phyloP scores from a whole-genome alignment of 2,113 vertebrate genomes.

The Seriola quinqueradiata region DNA sequence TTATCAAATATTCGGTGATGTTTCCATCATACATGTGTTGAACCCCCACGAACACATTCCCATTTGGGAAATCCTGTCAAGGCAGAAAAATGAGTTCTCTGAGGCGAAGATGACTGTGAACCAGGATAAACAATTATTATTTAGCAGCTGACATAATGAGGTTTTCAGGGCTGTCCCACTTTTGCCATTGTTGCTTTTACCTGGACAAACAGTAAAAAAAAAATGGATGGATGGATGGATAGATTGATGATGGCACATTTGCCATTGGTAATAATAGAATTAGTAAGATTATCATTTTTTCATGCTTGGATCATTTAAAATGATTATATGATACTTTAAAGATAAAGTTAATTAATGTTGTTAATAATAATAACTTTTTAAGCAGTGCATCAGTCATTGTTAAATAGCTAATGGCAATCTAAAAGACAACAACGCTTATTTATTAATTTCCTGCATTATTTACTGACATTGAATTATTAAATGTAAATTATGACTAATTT shows the following conservation, averaged over 20 bases:
- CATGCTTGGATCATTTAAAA: background rate
- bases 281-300: background rate
- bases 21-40: conserved; percentile 26
- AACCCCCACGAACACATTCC: conserved; percentile 48
- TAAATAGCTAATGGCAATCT: conserved; percentile 31
- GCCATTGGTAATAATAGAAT: background rate
- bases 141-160: conserved; percentile 45
- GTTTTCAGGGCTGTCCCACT: conserved; percentile 40
- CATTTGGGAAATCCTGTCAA: conserved; percentile 58
- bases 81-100: conserved; percentile 50
- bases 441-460: conserved; percentile 24
- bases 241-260: conserved; percentile 22
- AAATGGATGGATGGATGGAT: background rate
- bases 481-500: conserved; percentile 24
- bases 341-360: conserved; percentile 27
- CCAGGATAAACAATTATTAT: conserved; percentile 62
- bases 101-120: conserved; percentile 38
- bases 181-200: background rate
- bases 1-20: conserved; percentile 35
- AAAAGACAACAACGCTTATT: conserved; percentile 1
- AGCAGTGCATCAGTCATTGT: conserved; percentile 37
- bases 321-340: conserved; percentile 14
- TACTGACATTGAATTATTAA: conserved; percentile 3
- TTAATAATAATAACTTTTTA: conserved; percentile 19
- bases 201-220: background rate